Evolutionary conservation across 2,888 invertebrate species (phyloP).

Genomic region (Adelphocoris suturalis): DNA sequence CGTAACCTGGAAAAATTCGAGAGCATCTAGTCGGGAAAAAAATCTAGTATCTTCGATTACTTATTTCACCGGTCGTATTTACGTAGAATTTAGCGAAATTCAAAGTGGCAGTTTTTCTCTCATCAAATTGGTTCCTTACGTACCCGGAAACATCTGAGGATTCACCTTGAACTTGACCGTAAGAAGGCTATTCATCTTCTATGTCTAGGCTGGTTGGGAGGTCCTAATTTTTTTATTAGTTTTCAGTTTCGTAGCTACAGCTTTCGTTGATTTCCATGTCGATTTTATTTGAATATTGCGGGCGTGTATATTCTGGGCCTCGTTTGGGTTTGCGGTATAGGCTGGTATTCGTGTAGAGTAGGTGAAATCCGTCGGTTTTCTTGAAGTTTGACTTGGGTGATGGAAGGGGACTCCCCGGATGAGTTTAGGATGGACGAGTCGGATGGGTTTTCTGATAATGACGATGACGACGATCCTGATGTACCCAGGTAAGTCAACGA

Average conservation of each 20-base stretch:
- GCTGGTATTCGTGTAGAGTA: not conserved
- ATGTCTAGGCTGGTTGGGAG: not conserved
- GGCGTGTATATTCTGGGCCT: too few relatives aligned
- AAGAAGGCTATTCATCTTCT: not conserved
- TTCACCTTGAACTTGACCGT: constrained; percentile 37
- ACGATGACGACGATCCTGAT: constrained; percentile 61
- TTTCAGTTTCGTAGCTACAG: not conserved
- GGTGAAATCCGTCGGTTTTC: not conserved
- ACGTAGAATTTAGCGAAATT: not conserved
- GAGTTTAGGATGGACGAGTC: constrained; percentile 37
- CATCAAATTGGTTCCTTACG: not conserved
- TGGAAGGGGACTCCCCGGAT: not conserved
- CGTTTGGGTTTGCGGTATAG: too few relatives aligned
- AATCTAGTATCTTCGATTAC: not conserved
- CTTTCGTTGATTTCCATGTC: not conserved
- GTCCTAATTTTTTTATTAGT: not conserved
- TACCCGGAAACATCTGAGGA: not conserved
- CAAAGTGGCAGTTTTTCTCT: not conserved
- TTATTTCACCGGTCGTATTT: not conserved
- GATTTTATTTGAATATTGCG: not conserved
- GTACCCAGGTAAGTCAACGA: constrained; percentile 47
- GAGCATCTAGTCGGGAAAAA: not conserved
- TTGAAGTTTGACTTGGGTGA: not conserved
- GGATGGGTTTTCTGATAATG: constrained; percentile 50
- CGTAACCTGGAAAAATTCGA: not conserved